Conservation (phyloP, 2,797 vertebrate species). For the Eulemur coronatus region DNA sequence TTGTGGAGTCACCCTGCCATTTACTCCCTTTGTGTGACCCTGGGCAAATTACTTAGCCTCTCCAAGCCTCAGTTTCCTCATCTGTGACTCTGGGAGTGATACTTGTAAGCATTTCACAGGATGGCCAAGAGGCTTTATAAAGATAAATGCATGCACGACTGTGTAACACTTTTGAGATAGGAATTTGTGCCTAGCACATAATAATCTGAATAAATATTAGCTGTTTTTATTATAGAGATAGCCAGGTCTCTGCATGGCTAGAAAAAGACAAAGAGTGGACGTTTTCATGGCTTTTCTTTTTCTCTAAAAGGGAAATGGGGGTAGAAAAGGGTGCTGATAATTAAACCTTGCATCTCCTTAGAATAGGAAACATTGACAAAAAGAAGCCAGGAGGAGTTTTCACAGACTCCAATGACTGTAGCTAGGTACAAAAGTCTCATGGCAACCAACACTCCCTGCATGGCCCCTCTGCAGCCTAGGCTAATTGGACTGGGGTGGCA, state of each 20-base stretch:
- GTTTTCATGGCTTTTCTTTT: background rate
- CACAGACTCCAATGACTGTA: background rate
- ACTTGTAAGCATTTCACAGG: background rate
- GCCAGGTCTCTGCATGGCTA: background rate
- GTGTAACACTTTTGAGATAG: background rate
- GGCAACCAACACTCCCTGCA: background rate
- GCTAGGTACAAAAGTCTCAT: background rate
- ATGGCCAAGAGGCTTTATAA: background rate
- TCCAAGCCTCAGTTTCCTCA: background rate
- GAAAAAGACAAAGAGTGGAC: background rate
- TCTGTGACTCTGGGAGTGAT: background rate
- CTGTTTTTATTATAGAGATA: background rate
- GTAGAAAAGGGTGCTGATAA: background rate
- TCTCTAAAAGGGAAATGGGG: background rate
- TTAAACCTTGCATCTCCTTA: background rate
- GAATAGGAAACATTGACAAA: background rate
- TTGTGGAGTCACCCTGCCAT: background rate
- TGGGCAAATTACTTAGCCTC: background rate
- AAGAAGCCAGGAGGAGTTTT: background rate
- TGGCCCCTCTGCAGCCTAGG: rapidly evolving
- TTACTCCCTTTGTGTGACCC: background rate
- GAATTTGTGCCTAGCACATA: background rate
- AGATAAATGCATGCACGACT: background rate
- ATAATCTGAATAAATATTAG: background rate
- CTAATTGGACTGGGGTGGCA: background rate